phyloP scores from a whole-genome alignment of 2,888 invertebrate species.

The Apamea sordens region DNA sequence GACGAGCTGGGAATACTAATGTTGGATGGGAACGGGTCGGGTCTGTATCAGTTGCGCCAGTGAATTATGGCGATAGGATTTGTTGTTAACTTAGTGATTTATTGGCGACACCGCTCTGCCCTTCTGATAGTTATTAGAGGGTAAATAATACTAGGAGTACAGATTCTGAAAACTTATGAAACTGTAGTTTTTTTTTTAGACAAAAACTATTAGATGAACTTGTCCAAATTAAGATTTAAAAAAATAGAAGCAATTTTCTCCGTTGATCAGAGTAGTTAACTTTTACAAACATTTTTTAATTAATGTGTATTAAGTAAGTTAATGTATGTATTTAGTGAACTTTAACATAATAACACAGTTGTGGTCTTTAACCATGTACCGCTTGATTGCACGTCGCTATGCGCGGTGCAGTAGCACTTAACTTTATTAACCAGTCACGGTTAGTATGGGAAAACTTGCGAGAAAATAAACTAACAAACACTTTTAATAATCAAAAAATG shows the following conservation, averaged over 20 bases:
- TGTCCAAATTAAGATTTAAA: background rate
- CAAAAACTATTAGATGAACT: background rate
- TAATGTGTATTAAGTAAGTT: background rate
- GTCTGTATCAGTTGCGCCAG: conserved; percentile 45
- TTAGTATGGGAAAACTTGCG: conserved; percentile 1
- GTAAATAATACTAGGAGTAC: conserved; percentile 13
- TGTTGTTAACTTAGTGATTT: conserved; percentile 55
- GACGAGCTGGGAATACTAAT: conserved; percentile 62
- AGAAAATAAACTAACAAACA: background rate
- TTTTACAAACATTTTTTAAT: background rate
- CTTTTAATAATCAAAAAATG: background rate
- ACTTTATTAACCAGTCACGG: conserved; percentile 19
- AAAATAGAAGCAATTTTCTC: background rate
- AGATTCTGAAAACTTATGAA: background rate
- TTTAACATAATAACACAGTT: conserved; percentile 9
- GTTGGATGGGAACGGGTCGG: conserved; percentile 39
- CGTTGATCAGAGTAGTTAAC: background rate
- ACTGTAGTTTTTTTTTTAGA: background rate
- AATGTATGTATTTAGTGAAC: background rate
- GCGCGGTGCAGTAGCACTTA: conserved; percentile 29
- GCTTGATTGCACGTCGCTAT: conserved; percentile 31
- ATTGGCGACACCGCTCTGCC: conserved; percentile 30
- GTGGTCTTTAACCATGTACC: conserved; percentile 15
- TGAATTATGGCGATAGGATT: conserved; percentile 57
- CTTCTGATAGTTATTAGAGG: conserved; percentile 36